phyloP scores from a whole-genome alignment of 2,113 vertebrate species.

The Mohoua ochrocephala region DNA sequence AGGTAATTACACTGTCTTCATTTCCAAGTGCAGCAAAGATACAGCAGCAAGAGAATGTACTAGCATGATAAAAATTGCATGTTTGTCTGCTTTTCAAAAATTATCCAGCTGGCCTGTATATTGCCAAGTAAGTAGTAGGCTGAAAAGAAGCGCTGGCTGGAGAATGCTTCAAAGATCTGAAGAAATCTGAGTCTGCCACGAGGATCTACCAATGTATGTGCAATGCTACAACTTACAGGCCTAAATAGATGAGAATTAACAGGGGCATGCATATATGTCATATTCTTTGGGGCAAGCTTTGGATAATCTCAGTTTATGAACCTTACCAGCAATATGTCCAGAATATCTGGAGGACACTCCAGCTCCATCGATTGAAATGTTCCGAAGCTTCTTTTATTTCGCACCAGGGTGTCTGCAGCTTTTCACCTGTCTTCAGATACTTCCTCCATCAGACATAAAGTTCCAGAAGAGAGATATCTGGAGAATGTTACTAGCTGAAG shows the following conservation, averaged over 20 bases:
- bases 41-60: conserved; percentile 18
- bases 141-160: background rate
- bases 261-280: too few species aligned
- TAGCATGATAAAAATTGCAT: conserved; percentile 16
- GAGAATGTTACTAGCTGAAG: background rate
- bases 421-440: background rate
- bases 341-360: background rate
- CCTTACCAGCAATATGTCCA: background rate
- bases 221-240: background rate
- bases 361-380: background rate
- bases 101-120: background rate
- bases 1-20: conserved; percentile 56
- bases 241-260: background rate
- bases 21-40: conserved; percentile 36
- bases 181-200: background rate
- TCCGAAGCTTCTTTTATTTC: background rate
- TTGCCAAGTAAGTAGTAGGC: background rate
- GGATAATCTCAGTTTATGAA: background rate
- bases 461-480: background rate
- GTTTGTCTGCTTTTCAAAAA: background rate
- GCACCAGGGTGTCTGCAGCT: background rate
- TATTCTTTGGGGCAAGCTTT: background rate
- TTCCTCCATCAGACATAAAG: background rate
- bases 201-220: background rate
- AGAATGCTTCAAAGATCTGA: background rate